Conservation (phyloP, 2,888 invertebrate species). For the Scaptomyza flava region DNA sequence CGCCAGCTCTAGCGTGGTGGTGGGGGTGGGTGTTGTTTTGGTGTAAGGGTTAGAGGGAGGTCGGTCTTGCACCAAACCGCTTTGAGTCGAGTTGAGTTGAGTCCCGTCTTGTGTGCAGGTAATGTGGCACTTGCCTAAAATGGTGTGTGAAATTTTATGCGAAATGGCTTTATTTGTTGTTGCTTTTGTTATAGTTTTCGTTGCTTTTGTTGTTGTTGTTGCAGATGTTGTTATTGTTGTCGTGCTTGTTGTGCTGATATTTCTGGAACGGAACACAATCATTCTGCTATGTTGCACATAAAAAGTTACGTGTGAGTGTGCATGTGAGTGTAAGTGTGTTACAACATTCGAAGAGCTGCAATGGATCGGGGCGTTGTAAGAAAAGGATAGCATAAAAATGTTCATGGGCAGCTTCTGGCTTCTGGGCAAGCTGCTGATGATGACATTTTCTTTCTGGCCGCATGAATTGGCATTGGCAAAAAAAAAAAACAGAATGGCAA, state of each 20-base stretch:
- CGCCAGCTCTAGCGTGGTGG: constrained; percentile 1
- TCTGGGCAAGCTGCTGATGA: constrained; percentile 70
- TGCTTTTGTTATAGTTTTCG: too few species aligned
- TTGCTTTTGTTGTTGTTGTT: constrained; percentile 30
- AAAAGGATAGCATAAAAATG: constrained; percentile 17
- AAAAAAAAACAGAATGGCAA: constrained; percentile 55
- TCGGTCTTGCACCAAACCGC: constrained; percentile 38
- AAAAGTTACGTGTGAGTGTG: constrained; percentile 79
- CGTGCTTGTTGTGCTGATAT: constrained; percentile 77
- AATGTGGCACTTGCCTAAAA: constrained; percentile 82
- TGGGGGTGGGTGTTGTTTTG: neutral
- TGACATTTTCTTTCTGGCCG: constrained; percentile 75
- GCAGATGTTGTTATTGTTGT: constrained; percentile 43
- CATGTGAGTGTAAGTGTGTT: constrained; percentile 29
- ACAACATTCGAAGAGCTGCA: constrained; percentile 54
- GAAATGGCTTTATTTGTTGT: constrained; percentile 73
- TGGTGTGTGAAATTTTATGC: constrained; percentile 82
- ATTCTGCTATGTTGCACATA: constrained; percentile 80
- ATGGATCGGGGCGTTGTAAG: constrained; percentile 43
- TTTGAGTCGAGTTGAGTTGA: constrained; percentile 53
- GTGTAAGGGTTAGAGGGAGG: neutral
- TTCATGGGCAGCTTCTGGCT: constrained; percentile 35
- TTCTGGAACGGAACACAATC: constrained; percentile 79
- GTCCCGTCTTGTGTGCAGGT: constrained; percentile 81
- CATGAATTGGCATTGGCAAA: constrained; percentile 60